Evolutionary conservation across 2,113 vertebrate genomes (phyloP).

Genomic region (Monopterus albus): DNA sequence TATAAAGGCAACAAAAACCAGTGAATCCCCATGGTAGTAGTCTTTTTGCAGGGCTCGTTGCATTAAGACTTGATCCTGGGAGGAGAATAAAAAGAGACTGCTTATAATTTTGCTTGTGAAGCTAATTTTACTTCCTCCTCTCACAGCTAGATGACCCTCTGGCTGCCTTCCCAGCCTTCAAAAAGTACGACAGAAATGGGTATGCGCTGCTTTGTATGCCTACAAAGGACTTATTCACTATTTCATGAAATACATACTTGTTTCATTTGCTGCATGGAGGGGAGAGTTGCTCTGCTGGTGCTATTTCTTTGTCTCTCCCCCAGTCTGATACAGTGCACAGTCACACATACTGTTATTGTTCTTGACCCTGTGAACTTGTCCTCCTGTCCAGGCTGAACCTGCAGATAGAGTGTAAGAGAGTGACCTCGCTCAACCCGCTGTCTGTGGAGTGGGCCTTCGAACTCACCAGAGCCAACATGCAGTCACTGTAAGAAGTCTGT

Average conservation of each 20-base stretch:
- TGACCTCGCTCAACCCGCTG: slow-evolving; percentile 85
- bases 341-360: background rate
- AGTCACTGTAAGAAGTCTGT: slow-evolving; percentile 86
- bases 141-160: slow-evolving; percentile 91
- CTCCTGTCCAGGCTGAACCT: slow-evolving; percentile 85
- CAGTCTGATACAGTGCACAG: no score
- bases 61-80: background rate
- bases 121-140: slow-evolving; percentile 29
- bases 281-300: background rate
- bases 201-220: slow-evolving; percentile 69
- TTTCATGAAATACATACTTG: slow-evolving; percentile 21
- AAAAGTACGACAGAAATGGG: slow-evolving; percentile 96
- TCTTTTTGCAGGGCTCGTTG: no score
- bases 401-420: slow-evolving; percentile 91
- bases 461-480: slow-evolving; percentile 95
- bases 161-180: slow-evolving; percentile 92
- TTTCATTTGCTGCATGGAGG: background rate
- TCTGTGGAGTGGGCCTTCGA: slow-evolving; percentile 96
- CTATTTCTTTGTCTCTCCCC: background rate
- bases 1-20: no score
- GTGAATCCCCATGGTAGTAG: no score
- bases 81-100: background rate
- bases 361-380: slow-evolving; percentile 2
- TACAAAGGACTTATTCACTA: slow-evolving; percentile 22
- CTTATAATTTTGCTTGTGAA: slow-evolving; percentile 1